Percentiles rank a stretch among this genome's conserved stretches.
phyloP scores from a whole-genome alignment of 2,113 vertebrate species.

The Eublepharis macularius region DNA sequence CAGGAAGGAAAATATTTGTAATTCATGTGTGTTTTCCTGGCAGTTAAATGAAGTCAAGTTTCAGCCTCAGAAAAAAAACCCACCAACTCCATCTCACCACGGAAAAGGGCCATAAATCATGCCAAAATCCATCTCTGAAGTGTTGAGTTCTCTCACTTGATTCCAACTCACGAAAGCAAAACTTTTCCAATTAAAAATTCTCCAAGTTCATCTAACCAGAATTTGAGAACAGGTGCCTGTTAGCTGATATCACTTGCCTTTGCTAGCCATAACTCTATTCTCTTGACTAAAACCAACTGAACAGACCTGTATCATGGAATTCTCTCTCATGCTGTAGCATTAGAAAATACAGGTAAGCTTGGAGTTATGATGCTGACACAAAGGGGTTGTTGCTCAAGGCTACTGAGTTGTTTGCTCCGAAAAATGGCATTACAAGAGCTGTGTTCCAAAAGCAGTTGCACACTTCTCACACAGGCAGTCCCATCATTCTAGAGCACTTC shows the following conservation, averaged over 20 bases:
- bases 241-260: not conserved
- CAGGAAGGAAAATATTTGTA: conserved; percentile 20
- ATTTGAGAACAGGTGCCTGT: rapidly evolving
- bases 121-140: no score
- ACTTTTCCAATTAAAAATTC: not conserved
- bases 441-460: not conserved
- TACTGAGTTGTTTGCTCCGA: not conserved
- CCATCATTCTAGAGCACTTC: not conserved
- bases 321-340: not conserved
- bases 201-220: no score
- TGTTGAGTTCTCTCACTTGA: not conserved
- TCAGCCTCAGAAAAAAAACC: not conserved
- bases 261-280: not conserved
- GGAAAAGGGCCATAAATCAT: not conserved
- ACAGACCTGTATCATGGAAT: not conserved
- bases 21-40: not conserved
- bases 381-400: not conserved
- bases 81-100: not conserved
- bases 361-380: not conserved
- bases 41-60: conserved; percentile 13
- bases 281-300: not conserved
- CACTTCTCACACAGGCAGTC: not conserved
- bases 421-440: not conserved
- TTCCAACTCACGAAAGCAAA: not conserved
- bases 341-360: not conserved